A percentile compares a stretch with the other conserved stretches of the same genome.
phyloP scores from a whole-genome alignment of 2,797 vertebrate species.

The Buphagus erythrorhynchus region DNA sequence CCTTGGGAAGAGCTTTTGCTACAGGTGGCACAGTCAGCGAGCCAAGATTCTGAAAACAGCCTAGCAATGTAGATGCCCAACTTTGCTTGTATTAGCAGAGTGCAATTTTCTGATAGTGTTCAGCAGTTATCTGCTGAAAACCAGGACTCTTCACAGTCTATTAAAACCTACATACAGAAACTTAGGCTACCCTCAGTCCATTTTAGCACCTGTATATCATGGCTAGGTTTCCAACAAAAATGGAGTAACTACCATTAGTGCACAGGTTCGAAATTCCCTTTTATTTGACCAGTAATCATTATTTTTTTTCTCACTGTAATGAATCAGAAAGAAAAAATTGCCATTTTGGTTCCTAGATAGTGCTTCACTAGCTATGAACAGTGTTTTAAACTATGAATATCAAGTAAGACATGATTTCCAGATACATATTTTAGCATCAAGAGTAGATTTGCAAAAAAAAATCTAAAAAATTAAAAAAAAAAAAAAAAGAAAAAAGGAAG shows the following conservation, averaged over 20 bases:
- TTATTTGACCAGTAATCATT: background rate
- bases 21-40: background rate
- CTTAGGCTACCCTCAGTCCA: background rate
- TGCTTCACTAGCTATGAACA: background rate
- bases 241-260: background rate
- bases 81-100: background rate
- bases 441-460: background rate
- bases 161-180: background rate
- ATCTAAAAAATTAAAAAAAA: too few relatives aligned
- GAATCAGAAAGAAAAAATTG: background rate
- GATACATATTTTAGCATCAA: background rate
- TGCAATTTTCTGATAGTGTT: background rate
- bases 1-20: constrained; percentile 34
- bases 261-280: background rate
- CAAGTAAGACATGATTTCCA: background rate
- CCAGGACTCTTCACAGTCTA: background rate
- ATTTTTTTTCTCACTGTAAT: background rate
- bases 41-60: constrained; percentile 25
- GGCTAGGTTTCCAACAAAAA: background rate
- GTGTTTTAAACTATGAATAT: background rate
- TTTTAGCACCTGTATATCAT: background rate
- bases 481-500: fast-evolving
- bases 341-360: background rate
- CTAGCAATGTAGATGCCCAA: background rate
- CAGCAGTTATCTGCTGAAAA: background rate